phyloP scores from a whole-genome alignment of 2,113 vertebrate genomes.

The Rhinopomastus cyanomelas region DNA sequence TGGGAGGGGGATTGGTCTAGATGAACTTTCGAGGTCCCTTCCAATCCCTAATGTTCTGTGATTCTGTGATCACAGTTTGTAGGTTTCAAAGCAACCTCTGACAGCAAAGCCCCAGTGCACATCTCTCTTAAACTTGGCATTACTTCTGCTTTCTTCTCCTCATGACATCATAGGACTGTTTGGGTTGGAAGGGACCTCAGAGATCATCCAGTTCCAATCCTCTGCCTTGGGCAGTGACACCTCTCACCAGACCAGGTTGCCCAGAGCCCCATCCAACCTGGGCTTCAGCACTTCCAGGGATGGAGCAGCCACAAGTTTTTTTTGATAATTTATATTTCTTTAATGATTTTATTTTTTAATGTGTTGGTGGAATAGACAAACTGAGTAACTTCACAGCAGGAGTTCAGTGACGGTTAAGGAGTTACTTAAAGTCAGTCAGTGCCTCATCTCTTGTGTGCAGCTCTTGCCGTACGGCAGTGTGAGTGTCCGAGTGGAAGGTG shows the following conservation, averaged over 20 bases:
- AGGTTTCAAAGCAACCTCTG: constrained; percentile 47
- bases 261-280: no score
- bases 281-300: no score
- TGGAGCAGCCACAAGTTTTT: no score
- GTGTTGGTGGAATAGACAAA: constrained; percentile 15
- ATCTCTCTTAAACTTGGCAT: neutral
- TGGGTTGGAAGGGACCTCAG: no score
- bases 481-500: neutral
- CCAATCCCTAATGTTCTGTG: no score
- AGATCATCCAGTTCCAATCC: no score
- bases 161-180: no score
- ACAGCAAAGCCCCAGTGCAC: neutral
- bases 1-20: no score
- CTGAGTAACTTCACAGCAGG: neutral
- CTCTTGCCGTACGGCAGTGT: neutral
- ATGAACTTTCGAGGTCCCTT: no score
- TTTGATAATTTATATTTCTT: neutral
- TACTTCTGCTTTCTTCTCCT: neutral
- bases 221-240: no score
- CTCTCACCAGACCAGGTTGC: no score
- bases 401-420: constrained; percentile 37
- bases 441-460: neutral
- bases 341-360: neutral
- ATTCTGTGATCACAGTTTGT: no score
- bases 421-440: neutral